Base-by-base conservation (phyloP, 2,113 vertebrate species). In the Elachura formosa region DNA sequence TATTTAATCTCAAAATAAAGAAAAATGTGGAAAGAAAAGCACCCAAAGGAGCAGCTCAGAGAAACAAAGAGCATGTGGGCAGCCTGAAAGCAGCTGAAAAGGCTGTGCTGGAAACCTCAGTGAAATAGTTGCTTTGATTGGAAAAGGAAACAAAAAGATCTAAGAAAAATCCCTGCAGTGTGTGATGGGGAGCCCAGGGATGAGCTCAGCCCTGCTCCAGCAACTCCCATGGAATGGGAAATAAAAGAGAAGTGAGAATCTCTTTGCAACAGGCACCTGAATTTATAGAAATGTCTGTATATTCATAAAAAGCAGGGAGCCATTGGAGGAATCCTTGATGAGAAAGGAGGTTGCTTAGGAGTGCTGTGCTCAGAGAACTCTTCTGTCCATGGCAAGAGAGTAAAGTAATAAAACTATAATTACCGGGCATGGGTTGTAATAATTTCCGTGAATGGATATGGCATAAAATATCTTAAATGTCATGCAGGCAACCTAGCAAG, bases 111-210 rank as follows among this genome's bases (percentile, higher is more conserved):
- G 64, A 71, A 84, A 51, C 34, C 34, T 74, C 43, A 3, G 55
- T 9, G n/a, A 94, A 89, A 93, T 71, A 59, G 55, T 87, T 91
- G 80, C 45, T 94, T 76, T 59, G 52, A 51, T 34, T 74, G 38
- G 43, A 67, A 82, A 87, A 67, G 73, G 58, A 93, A 96, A 91
- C 84, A 94, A 74, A 87, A 62, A 81, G 43, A 51, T 71, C 62
- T 79, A 82, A 93, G 90, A 90, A 90, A 84, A 95, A 84, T 71
- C 66, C 43, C 88, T 19, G 33, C 85, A 63, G 78, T 78, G 84
- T 62, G 55, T 1, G 36, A 75, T 87, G 40, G 52, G 66, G 79
- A 84, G 48, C 16, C 33, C 26, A 46, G 61, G 84, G 87, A 49
- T 71, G 85, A 81, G 52, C 73, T 86, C 77, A 56, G 77, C n/a